These are phyloP conservation scores for Austrofundulus limnaeus DNA, from an alignment of 2,113 vertebrate genomes.

Conservation along the genomic window DNA sequence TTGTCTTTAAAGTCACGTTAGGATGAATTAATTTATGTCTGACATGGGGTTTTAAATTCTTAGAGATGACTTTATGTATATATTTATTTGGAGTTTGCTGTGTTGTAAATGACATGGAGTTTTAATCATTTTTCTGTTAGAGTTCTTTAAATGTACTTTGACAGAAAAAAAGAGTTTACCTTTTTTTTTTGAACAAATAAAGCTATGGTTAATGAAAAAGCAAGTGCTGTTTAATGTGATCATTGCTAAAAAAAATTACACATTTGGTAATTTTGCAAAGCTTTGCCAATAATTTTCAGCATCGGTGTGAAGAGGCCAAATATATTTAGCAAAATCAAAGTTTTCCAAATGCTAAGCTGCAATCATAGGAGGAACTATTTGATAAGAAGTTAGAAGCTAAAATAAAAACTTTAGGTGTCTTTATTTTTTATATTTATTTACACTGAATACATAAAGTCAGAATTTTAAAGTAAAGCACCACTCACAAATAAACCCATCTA, in stretches of 20 bases:
- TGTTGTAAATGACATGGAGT: constrained; percentile 76
- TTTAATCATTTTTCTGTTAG: too few relatives aligned
- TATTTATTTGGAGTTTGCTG: constrained; percentile 84
- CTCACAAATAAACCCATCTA: too few relatives aligned
- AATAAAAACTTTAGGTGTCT: neutral
- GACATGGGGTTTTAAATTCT: constrained; percentile 68
- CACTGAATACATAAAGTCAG: constrained; percentile 21
- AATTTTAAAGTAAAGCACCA: neutral
- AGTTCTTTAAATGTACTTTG: constrained; percentile 68
- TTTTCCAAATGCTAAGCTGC: neutral
- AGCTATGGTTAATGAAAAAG: constrained; percentile 40
- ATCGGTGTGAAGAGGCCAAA: neutral
- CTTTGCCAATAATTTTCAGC: too few relatives aligned
- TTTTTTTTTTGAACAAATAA: constrained; percentile 56
- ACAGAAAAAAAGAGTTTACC: constrained; percentile 49
- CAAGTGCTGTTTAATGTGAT: neutral
- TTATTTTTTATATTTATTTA: constrained; percentile 15
- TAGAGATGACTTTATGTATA: constrained; percentile 81
- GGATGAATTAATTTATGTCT: constrained; percentile 37
- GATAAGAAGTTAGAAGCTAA: neutral
- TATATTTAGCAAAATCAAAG: too few relatives aligned
- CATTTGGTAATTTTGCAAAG: too few relatives aligned
- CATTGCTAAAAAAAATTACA: too few relatives aligned
- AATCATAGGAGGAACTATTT: neutral
- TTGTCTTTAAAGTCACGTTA: constrained; percentile 46